These are phyloP conservation scores for Heliocidaris erythrogramma DNA, from an alignment of 35 echinoderm and acorn worm species.

Conservation along the genomic window DNA sequence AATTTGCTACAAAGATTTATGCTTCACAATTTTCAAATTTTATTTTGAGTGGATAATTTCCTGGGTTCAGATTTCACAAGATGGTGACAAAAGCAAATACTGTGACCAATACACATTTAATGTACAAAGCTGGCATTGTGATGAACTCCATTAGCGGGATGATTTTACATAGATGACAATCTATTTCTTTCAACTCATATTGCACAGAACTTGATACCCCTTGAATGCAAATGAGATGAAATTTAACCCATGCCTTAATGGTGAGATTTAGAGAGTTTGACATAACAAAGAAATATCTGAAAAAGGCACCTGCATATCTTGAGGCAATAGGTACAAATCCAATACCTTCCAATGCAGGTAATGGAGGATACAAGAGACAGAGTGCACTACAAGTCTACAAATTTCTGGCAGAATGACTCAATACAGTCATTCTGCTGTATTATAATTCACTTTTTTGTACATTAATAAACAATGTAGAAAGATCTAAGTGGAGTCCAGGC, in stretches of 20 bases:
- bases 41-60: no score
- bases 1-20: no score
- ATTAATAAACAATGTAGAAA: background rate
- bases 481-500: background rate
- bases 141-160: background rate
- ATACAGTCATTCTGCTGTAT: background rate
- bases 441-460: background rate
- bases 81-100: background rate
- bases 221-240: slow-evolving; percentile 5
- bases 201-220: background rate
- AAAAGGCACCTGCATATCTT: background rate
- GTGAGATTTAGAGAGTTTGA: background rate
- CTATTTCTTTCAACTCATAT: background rate
- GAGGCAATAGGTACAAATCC: background rate
- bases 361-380: background rate
- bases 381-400: background rate
- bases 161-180: background rate
- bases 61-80: background rate
- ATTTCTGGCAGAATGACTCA: background rate
- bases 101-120: background rate
- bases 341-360: background rate
- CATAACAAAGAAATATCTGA: background rate
- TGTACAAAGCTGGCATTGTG: background rate
- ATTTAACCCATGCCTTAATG: background rate
- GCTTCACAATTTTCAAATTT: no score